These are phyloP conservation scores for Oryzias sinensis DNA, from an alignment of 2,797 vertebrate genomes.

Conservation along the genomic window DNA sequence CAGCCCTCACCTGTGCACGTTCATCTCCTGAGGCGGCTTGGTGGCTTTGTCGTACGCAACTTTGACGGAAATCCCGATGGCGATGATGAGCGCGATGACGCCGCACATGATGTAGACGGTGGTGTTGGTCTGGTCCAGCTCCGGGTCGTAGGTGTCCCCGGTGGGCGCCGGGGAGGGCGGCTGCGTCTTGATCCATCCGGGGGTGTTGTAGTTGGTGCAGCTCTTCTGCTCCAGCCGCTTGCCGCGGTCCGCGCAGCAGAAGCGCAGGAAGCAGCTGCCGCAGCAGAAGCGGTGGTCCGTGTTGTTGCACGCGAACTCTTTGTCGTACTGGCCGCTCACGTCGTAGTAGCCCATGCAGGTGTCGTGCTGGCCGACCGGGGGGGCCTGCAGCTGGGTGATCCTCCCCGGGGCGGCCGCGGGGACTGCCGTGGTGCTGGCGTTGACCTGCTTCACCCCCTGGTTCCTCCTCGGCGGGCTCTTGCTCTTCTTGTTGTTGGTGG, in stretches of 20 bases:
- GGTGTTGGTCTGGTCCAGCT: constrained; percentile 93
- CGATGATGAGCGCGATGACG: constrained; percentile 90
- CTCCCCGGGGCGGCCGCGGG: constrained; percentile 59
- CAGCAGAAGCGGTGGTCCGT: constrained; percentile 96
- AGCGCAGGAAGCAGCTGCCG: constrained; percentile 96
- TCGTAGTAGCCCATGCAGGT: constrained; percentile 96
- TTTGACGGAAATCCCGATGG: constrained; percentile 92
- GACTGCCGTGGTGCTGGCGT: constrained; percentile 69
- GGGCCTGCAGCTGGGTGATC: constrained; percentile 75
- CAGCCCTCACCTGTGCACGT: constrained; percentile 91
- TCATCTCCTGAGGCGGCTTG: constrained; percentile 96
- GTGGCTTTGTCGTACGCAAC: constrained; percentile 96
- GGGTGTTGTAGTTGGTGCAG: constrained; percentile 95
- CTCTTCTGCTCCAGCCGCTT: constrained; percentile 91
- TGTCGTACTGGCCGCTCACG: constrained; percentile 95
- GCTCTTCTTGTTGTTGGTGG: constrained; percentile 59
- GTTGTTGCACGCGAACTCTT: constrained; percentile 97
- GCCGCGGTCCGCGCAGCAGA: constrained; percentile 93
- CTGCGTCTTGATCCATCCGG: constrained; percentile 90
- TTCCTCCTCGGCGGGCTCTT: constrained; percentile 59
- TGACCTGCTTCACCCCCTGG: constrained; percentile 71
- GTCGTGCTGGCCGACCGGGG: constrained; percentile 78
- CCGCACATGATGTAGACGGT: constrained; percentile 98
- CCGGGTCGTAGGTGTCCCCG: constrained; percentile 91
- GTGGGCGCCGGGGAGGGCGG: constrained; percentile 81